Percentiles rank a stretch among this genome's conserved stretches.
Conservation (phyloP, 2,113 vertebrate genomes). For the Ramphastos sulfuratus region DNA sequence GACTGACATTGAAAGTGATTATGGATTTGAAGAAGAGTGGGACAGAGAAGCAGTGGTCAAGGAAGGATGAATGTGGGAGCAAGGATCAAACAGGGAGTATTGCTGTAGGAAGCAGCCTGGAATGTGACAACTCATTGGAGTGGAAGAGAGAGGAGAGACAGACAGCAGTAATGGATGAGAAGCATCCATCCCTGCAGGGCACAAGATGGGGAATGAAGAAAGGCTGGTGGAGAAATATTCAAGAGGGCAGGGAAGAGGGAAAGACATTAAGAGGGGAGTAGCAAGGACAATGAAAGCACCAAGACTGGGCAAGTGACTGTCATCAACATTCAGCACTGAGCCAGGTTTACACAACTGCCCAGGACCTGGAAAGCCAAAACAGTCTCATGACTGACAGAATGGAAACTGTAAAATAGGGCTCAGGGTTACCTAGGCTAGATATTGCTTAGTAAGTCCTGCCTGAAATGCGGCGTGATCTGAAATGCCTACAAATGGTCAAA, state of each 20-base stretch:
- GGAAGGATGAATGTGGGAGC: background rate
- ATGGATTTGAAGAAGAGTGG: background rate
- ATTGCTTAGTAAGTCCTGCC: background rate
- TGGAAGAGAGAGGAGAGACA: background rate
- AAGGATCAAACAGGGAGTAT: background rate
- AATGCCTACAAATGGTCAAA: background rate
- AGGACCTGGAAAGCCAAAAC: background rate
- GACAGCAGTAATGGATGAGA: background rate
- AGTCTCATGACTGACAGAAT: background rate
- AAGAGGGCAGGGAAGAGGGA: background rate
- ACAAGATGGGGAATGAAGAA: background rate
- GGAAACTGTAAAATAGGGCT: background rate
- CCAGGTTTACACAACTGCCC: background rate
- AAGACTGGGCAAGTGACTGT: background rate
- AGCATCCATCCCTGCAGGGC: background rate
- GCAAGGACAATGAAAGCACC: background rate
- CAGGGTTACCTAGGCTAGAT: background rate
- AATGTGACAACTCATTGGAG: background rate
- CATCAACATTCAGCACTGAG: background rate
- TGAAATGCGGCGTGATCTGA: background rate
- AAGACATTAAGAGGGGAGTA: fast-evolving
- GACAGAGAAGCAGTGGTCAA: background rate
- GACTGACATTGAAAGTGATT: background rate
- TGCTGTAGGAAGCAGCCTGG: background rate
- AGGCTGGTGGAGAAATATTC: fast-evolving